Evolutionary conservation across 2,888 invertebrate species (phyloP), one percentile per base, ranked within the genome.

Genomic region (Apomyelois bistriatella): DNA sequence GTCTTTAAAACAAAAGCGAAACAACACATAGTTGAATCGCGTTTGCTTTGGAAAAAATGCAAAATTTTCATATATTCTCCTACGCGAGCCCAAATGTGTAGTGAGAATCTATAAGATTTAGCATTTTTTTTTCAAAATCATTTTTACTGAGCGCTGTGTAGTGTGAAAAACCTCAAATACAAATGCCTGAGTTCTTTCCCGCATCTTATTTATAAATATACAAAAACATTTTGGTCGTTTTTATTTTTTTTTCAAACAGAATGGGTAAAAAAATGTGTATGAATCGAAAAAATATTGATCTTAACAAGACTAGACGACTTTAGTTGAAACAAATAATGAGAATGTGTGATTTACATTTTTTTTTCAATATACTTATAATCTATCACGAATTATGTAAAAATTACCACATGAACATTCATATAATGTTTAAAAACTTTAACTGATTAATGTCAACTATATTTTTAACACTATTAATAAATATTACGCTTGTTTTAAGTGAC

Each of bases 11-110:
- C 59, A 54, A 7, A 35, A 52, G 57, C 60, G 58, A 62, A 57
- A 13, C 12, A 32, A 49, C 12, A 22, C 1, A 61, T 61, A 1
- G 35, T 55, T 9, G 28, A 55, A 68, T 69, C 70, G 55, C 60
- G 48, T 53, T 38, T 53, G 59, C 62, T 63, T 67, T 60, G 55
- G 22, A 22, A 51, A 66, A 73, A 77, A 80, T 81, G 76, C 61
- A 82, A 85, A 82, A 82, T 81, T 70, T 54, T 68, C 68, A 47
- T 59, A 58, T 65, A 66, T 68, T 73, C 65, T 58, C 74, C 72
- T 69, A 77, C 79, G 76, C 81, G 88, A 88, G 88, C 88, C 88
- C 88, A 69, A 41, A 22, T 71, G 78, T 70, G 59, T 70, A 63
- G 64, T 1, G 32, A 72, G 74, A 73, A 68, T 61, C 60, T 57